These are phyloP conservation scores for Camponotus fellah DNA, from an alignment of 2,888 invertebrate genomes.

Conservation along the genomic window DNA sequence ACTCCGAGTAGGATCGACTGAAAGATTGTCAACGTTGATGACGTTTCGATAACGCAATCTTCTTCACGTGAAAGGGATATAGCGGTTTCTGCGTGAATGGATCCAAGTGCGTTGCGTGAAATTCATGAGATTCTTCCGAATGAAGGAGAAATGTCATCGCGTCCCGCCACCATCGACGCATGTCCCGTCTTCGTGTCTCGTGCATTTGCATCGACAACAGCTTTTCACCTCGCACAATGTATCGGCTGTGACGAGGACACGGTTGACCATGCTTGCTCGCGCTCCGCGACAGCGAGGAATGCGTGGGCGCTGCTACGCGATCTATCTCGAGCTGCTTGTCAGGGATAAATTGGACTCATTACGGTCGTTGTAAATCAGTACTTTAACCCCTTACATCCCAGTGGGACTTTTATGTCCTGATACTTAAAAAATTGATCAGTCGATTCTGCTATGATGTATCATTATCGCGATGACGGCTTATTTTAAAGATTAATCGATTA, in stretches of 20 bases:
- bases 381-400: no score
- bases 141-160: conserved; percentile 72
- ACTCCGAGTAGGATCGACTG: neutral
- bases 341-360: conserved; percentile 11
- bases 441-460: no score
- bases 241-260: conserved; percentile 78
- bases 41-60: conserved; percentile 65
- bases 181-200: conserved; percentile 74
- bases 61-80: conserved; percentile 74
- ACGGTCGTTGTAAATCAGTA: neutral
- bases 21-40: neutral
- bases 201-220: conserved; percentile 72
- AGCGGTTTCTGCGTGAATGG: conserved; percentile 76
- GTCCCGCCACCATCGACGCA: conserved; percentile 79
- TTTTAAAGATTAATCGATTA: no score
- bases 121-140: conserved; percentile 64
- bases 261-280: conserved; percentile 59
- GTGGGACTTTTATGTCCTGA: no score
- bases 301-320: conserved; percentile 90
- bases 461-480: no score
- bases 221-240: conserved; percentile 69
- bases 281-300: conserved; percentile 88
- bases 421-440: no score
- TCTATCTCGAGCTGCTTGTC: conserved; percentile 87
- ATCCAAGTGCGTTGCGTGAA: conserved; percentile 77